Evolutionary conservation across 2,797 vertebrate species (phyloP), one percentile per base, ranked within the genome.

Genomic region (Corythornis leucogaster): DNA sequence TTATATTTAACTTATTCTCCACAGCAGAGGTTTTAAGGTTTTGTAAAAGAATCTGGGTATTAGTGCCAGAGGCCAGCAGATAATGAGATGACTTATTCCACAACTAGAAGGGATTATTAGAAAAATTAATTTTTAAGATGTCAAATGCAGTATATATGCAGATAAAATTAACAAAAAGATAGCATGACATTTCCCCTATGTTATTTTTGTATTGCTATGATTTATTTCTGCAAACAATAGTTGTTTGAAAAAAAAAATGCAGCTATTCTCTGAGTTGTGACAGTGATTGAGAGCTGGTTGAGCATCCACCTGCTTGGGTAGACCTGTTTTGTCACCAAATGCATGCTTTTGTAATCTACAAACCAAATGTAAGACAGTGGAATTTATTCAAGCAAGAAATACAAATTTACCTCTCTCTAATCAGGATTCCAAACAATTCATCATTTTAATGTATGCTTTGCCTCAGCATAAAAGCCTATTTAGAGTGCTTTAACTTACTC

Each of bases 381-480:
- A 95, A 96, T 94, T 90, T 97, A 94, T 90, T 97, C 94, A 95
- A 76, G 94, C 89, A 93, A 94, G 89, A 92, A 96, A 91, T 93
- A 93, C 66, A 96, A 95, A 97, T 97, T 96, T 95, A 85, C 88
- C 90, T 96, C 87, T 91, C 81, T 69, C 71, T 86, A 89, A 95
- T 94, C 94, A 94, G 88, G 88, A 90, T 97, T 87, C 81, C n/a
- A 33, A 88, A 58, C 58, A 92, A 93, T 96, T 96, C 82, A 93
- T 97, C 97, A 96, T 94, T 94, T 95, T 96, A 96, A 97, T 96
- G 78, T 96, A 90, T 93, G 54, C 84, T 80, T 86, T 93, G 68
- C 81, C 57, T 93, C 62, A 91, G 73, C 59, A 69, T 86, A 80
- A 68, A 86, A 87, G 26, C 24, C 40, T 90, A 6, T 87, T 94